Base-by-base conservation (phyloP, 2,797 vertebrate species). In the Dicrostonyx torquatus region DNA sequence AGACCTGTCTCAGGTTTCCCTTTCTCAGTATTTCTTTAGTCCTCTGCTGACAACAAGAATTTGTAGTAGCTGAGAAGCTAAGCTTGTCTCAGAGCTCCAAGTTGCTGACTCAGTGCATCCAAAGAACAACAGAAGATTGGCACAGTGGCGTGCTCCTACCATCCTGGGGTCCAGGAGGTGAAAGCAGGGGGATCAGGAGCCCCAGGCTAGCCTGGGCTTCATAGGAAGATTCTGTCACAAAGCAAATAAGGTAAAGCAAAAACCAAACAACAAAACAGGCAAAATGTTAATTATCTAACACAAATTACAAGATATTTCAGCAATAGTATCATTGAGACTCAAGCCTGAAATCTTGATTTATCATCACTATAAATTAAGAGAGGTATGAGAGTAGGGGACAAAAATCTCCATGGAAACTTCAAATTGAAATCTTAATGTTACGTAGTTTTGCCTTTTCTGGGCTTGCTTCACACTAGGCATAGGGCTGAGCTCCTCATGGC, bases 1-100 rank as follows among this genome's bases (percentile, higher is more conserved):
- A 55, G 48, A 37, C 2, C 26, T 34, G 66, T 43, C 55, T 80
- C 34, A 43, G 45, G 26, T n/a, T 60, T 50, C 24, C 2, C 6
- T 2, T 93, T 73, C 72, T 70, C 5, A 14, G 70, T 40, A 15
- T 77, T 92, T 94, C 40, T 80, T 87, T 60, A 93, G 84, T 75
- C 5, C 6, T 37, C 7, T 50, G 9, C 45, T 53, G 66, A 79
- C 60, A 92, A 43, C 22, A 87, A 26, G n/a, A 95, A 73, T 86
- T 48, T 66, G 72, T 40, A 60, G 45, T 88, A 58, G 48, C 82
- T 90, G 14, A 62, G 92, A 93, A 53, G 18, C 48, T 90, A 75
- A 58, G 92, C 58, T 85, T 50, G 64, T 53, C 66, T 43, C 72
- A 24, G n/a, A 92, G 50, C 6, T 53, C 62, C 43, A 68, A 24